Evolutionary conservation across 2,113 vertebrate species (phyloP), one percentile per base, ranked within the genome.

Genomic region (Girardinichthys multiradiatus): DNA sequence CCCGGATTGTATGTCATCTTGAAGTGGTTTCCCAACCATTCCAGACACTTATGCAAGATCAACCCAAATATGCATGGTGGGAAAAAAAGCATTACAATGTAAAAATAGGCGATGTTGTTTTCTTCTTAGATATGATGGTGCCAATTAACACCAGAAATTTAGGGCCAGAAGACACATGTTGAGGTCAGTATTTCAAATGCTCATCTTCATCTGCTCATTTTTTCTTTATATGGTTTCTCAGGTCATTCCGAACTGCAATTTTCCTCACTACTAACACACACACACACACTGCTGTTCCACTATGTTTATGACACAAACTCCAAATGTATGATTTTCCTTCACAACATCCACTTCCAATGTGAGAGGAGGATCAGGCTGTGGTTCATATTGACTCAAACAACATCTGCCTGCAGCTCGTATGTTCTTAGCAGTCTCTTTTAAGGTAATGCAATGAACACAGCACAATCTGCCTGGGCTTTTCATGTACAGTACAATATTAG

Each of bases 21-120:
- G 62, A 88, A 91, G 80, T 54, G 73, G 71, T 87, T 84, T 90
- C 77, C 51, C 72, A 80, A 80, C 69, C 80, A 82, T 83, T 87
- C 80, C 88, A 88, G 79, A 90, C 76, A 83, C 81, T 87, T 91
- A 88, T 87, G 90, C 85, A 91, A 90, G 76, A 84, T 78, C 66
- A 77, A 87, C 79, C 78, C 81, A 86, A 80, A 87, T 79, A 79
- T 79, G 57, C 79, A 76, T n/a, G n/a, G n/a, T 15, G 42, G 7
- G 30, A 79, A 57, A 77, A 79, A 88, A 59, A 68, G 76, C 57
- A 57, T 86, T 86, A 83, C 62, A 72, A 76, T 74, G 68, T 79
- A 33, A 70, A 87, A 57, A 74, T 15, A 58, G 51, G 69, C 30
- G 13, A 69, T 64, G 21, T 71, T 42, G 21, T 30, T 7, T 67